These are phyloP conservation scores for Empidonax alnorum DNA, from an alignment of 2,113 vertebrate species.

Conservation along the genomic window DNA sequence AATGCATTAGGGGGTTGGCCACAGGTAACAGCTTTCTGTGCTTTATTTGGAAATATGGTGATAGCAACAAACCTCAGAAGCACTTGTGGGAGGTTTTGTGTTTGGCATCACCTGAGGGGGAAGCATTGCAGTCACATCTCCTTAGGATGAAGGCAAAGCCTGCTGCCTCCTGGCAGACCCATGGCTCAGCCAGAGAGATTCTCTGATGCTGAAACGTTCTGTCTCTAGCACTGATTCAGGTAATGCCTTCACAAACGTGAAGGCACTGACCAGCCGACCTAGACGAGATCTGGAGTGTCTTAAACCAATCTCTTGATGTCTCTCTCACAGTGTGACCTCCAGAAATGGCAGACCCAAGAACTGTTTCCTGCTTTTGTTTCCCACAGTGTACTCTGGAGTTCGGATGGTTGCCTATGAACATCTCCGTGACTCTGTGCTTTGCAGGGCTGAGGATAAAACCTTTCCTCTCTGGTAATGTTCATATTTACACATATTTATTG, in stretches of 20 bases:
- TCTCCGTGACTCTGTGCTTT: constrained; percentile 81
- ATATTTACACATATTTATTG: neutral
- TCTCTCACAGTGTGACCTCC: neutral
- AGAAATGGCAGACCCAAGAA: neutral
- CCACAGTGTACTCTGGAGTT: constrained; percentile 83
- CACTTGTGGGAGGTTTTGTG: neutral
- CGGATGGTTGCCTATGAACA: constrained; percentile 86
- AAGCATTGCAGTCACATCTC: neutral
- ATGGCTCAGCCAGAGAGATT: neutral
- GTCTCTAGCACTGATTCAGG: neutral
- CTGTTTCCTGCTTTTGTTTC: neutral
- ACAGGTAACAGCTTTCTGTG: neutral
- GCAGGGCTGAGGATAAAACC: constrained; percentile 73
- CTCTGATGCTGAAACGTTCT: neutral
- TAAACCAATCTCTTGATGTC: neutral
- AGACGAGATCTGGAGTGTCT: neutral
- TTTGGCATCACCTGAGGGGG: neutral
- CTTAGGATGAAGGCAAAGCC: neutral
- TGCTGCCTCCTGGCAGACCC: neutral
- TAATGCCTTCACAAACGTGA: accelerated
- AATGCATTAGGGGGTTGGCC: neutral
- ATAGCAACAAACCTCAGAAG: neutral
- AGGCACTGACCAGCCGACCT: neutral
- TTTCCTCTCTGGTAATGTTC: constrained; percentile 84
- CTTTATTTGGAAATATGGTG: neutral